Evolutionary conservation across 2,888 invertebrate genomes (phyloP).

Genomic region (Amphipyra berbera): DNA sequence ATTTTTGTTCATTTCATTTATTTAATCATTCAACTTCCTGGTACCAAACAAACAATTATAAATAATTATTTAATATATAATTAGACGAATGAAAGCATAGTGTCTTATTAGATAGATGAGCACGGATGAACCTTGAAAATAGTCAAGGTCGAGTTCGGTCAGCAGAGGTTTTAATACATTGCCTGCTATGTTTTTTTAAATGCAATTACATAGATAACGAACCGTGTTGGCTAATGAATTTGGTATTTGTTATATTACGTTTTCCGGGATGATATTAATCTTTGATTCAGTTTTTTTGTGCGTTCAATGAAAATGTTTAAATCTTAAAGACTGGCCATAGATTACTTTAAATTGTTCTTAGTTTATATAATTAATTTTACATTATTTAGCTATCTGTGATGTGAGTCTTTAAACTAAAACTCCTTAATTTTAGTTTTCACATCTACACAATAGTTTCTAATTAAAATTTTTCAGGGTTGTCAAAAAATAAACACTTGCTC

Average conservation of each 20-base stretch:
- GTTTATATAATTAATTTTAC: too few relatives aligned
- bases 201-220: conserved; percentile 80
- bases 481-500: too few relatives aligned
- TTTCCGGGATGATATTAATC: conserved; percentile 73
- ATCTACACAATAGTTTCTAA: too few relatives aligned
- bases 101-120: conserved; percentile 68
- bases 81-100: conserved; percentile 61
- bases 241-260: conserved; percentile 65
- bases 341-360: neutral
- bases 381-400: too few relatives aligned
- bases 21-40: too few relatives aligned
- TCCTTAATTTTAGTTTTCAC: too few relatives aligned
- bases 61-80: conserved; percentile 1
- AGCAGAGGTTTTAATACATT: conserved; percentile 57
- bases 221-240: conserved; percentile 72
- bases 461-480: too few relatives aligned
- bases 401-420: too few relatives aligned
- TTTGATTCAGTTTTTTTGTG: conserved; percentile 47
- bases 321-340: neutral
- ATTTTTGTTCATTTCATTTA: too few relatives aligned
- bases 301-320: conserved; percentile 4
- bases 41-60: neutral
- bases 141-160: conserved; percentile 76
- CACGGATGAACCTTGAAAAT: conserved; percentile 83
- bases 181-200: conserved; percentile 75